phyloP scores from a whole-genome alignment of 1,140 invertebrate genomes.

The Ips typographus region DNA sequence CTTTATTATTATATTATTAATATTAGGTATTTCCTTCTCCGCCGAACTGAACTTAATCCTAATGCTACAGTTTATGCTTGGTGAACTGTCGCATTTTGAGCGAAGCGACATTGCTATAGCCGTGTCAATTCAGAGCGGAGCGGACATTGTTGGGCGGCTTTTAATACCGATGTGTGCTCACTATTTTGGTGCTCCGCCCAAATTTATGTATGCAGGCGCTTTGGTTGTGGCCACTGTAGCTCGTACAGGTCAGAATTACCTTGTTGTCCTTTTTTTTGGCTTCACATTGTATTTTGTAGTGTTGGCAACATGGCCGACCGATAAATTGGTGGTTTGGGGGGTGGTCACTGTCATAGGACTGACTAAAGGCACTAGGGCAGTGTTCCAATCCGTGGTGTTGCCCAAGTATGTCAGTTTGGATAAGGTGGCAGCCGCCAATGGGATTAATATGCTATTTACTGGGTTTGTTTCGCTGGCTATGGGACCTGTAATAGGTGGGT shows the following conservation, averaged over 20 bases:
- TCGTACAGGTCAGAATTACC: constrained; percentile 46
- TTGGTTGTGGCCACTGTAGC: constrained; percentile 48
- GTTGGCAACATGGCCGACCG: constrained; percentile 19
- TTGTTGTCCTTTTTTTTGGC: neutral
- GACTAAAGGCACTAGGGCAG: constrained; percentile 49
- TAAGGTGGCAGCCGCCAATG: constrained; percentile 56
- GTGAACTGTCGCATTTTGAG: constrained; percentile 46
- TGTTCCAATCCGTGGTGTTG: constrained; percentile 53
- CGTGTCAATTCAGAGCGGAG: constrained; percentile 48
- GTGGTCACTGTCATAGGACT: constrained; percentile 42
- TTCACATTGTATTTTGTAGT: constrained; percentile 14
- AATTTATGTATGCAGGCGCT: constrained; percentile 49
- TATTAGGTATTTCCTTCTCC: constrained; percentile 51
- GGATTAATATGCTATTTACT: constrained; percentile 54
- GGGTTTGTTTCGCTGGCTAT: constrained; percentile 51
- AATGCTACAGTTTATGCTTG: constrained; percentile 51
- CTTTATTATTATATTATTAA: neutral
- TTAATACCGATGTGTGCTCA: constrained; percentile 48
- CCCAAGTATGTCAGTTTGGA: constrained; percentile 54
- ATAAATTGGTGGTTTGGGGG: constrained; percentile 19
- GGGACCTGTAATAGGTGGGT: constrained; percentile 54
- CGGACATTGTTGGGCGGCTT: constrained; percentile 51
- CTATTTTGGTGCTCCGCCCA: constrained; percentile 45
- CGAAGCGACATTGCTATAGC: constrained; percentile 47
- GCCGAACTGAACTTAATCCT: constrained; percentile 53